Conservation (phyloP, 2,888 invertebrate species). For the Amaurobius ferox region DNA sequence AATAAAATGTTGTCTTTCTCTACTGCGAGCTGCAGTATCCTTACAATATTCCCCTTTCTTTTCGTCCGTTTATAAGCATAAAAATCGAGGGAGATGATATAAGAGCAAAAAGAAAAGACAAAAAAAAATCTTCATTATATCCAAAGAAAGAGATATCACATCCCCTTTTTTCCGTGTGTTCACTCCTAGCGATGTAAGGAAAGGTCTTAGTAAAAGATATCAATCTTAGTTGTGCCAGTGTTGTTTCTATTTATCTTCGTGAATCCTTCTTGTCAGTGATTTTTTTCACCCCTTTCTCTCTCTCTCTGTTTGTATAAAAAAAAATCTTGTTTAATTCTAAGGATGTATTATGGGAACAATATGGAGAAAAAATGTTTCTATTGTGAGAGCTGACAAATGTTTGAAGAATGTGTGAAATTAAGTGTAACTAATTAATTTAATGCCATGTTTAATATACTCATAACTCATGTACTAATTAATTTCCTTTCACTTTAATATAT, state of each 20-base stretch:
- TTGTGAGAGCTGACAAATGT: neutral
- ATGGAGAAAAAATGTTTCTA: neutral
- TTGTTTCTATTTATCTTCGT: slow-evolving; percentile 69
- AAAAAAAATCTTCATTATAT: slow-evolving; percentile 63
- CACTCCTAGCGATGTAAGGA: slow-evolving; percentile 26
- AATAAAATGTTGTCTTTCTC: too few species aligned
- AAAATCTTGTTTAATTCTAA: slow-evolving; percentile 19
- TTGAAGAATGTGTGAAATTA: too few species aligned
- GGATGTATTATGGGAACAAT: neutral
- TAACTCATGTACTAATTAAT: too few species aligned
- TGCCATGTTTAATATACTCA: too few species aligned
- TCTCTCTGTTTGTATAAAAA: neutral
- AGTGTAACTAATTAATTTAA: too few species aligned
- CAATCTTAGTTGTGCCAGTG: slow-evolving; percentile 62
- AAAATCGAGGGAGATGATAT: neutral
- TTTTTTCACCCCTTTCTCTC: slow-evolving; percentile 16
- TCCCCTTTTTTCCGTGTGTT: slow-evolving; percentile 17
- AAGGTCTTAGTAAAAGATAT: slow-evolving; percentile 66
- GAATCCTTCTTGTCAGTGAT: slow-evolving; percentile 47
- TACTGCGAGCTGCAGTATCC: neutral
- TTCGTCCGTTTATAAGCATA: neutral
- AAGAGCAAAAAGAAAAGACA: neutral
- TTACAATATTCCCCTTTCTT: neutral
- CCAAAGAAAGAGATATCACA: slow-evolving; percentile 34
- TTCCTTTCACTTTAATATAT: too few species aligned